Conservation (phyloP, 1,140 invertebrate species). For the Diachasma alloeum region DNA sequence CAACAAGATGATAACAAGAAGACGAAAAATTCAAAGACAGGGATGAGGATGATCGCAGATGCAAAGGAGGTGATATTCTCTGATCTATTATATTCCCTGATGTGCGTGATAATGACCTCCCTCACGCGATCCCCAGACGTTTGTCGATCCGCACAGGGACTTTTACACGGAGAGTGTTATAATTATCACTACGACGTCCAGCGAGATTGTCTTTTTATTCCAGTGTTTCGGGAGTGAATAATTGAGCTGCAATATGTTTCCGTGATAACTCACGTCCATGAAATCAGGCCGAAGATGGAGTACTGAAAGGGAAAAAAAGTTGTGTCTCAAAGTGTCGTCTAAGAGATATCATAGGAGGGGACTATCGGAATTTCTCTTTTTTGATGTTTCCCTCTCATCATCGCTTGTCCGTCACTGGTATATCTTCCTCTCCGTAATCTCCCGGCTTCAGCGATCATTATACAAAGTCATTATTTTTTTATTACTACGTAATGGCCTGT, state of each 20-base stretch:
- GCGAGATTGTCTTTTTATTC: not conserved
- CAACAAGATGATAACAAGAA: not conserved
- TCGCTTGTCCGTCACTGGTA: not conserved
- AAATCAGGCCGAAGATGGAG: not conserved
- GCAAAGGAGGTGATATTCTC: not conserved
- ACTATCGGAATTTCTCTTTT: not conserved
- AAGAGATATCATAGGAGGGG: not conserved
- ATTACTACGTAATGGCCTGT: too few species aligned
- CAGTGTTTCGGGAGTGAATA: not conserved
- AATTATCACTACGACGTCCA: not conserved
- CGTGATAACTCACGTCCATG: not conserved
- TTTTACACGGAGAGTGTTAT: not conserved
- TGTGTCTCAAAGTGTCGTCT: not conserved
- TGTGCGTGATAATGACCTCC: not conserved
- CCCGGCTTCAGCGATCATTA: not conserved
- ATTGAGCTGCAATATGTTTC: constrained; percentile 3
- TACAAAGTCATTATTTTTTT: not conserved
- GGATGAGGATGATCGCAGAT: not conserved
- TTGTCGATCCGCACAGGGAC: not conserved
- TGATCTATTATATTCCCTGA: not conserved
- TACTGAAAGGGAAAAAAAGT: not conserved
- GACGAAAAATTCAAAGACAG: not conserved
- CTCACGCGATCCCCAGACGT: not conserved
- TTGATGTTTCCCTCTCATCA: not conserved
- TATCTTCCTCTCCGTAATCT: constrained; percentile 2